Evolutionary conservation across 2,113 vertebrate species (phyloP).

Genomic region (Sus scrofa): T2T-Sscrofa CM000824.6:216814501-216815000

Average conservation of each 20-base stretch:
- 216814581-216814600: background rate
- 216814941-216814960: background rate
- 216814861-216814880: background rate
- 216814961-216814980: background rate
- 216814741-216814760: background rate
- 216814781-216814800: background rate
- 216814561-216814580: background rate
- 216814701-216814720: too few species aligned
- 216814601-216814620: background rate
- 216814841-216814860: background rate
- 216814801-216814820: background rate
- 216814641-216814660: background rate
- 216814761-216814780: background rate
- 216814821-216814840: background rate
- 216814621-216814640: background rate
- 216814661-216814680: background rate
- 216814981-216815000: background rate
- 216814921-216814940: background rate
- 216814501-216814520: background rate
- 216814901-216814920: background rate
- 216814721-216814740: background rate
- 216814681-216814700: background rate
- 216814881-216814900: background rate
- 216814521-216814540: background rate
- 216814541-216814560: background rate